Base-by-base conservation (phyloP, 2,113 vertebrate genomes). In the Albula glossodonta region DNA sequence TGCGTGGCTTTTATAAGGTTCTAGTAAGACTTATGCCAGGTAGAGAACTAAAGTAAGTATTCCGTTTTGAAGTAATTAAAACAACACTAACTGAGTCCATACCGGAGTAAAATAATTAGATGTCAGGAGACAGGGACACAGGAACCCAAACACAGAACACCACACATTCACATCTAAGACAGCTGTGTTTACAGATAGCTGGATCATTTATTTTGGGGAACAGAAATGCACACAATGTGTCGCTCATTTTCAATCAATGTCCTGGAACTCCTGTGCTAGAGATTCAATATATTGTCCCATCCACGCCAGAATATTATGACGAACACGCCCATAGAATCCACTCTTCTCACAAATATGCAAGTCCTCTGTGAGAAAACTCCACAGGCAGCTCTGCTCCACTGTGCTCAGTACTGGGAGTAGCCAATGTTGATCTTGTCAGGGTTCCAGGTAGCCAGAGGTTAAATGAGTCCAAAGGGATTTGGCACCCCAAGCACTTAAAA, bases 381-480 rank as follows among this genome's bases (percentile, higher is more conserved):
- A 66, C 60, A 66, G 60, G 60, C 60, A 22, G 60, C 19, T 5
- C 60, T 2, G 60, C 60, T 66, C 60, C 17, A 4, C 60, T 22
- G 17, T 19, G 60, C 60, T 66, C 60, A 19, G 60, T 2, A 15
- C 60, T 79, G 86, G 66, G 88, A 86, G 48, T 3, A 48, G 63
- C 51, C 74, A 9, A 13, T 91, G 90, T 91, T 91, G 85, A 89
- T 87, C 78, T 87, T 86, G 85, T 84, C 78, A 4, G 22, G 25
- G 12, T 82, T 90, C 89, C 89, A 80, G 50, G 74, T 86, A 87
- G 89, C 88, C 83, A 82, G 51, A 2, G 15, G 15, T 83, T 60
- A 82, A 91, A 86, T 88, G 86, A 89, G 87, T 91, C 89, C 86
- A 88, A 91, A 13, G 0, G 11, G 83, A 86, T 51, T 82, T 81